phyloP scores from a whole-genome alignment of 2,113 vertebrate species.

The Zosterops borbonicus region DNA sequence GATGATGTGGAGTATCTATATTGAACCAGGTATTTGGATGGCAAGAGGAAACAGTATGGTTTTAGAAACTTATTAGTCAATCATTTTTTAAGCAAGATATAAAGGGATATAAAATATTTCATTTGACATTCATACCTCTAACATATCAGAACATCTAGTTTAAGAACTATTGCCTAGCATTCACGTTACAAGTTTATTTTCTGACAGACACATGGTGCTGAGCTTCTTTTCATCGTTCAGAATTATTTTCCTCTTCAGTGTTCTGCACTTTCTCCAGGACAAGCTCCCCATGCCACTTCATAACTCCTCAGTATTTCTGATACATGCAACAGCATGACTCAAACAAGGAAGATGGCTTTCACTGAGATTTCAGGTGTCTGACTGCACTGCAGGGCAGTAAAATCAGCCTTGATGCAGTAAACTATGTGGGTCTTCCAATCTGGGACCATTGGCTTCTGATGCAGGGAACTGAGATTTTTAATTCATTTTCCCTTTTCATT shows the following conservation, averaged over 20 bases:
- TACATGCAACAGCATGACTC: not conserved
- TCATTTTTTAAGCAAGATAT: not conserved
- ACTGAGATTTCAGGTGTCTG: not conserved
- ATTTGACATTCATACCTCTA: not conserved
- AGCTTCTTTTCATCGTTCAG: not conserved
- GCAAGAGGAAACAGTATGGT: not conserved
- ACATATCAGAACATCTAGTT: not conserved
- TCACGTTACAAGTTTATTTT: not conserved
- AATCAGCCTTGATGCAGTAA: not conserved
- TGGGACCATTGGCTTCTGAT: not conserved
- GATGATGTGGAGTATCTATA: not conserved
- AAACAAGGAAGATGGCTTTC: not conserved
- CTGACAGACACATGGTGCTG: not conserved
- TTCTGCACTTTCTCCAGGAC: not conserved
- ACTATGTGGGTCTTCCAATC: not conserved
- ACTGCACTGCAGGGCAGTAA: not conserved
- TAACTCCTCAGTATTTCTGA: not conserved
- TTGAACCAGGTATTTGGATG: not conserved
- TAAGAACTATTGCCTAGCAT: not conserved
- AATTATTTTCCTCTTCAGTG: not conserved
- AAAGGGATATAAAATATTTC: not conserved
- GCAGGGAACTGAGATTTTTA: not conserved
- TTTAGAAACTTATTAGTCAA: not conserved
- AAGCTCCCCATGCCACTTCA: accelerated
- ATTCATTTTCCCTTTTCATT: not conserved